Evolutionary conservation across 2,888 invertebrate genomes (phyloP), one percentile per base, ranked within the genome.

Genomic region (Epirrita christyi): DNA sequence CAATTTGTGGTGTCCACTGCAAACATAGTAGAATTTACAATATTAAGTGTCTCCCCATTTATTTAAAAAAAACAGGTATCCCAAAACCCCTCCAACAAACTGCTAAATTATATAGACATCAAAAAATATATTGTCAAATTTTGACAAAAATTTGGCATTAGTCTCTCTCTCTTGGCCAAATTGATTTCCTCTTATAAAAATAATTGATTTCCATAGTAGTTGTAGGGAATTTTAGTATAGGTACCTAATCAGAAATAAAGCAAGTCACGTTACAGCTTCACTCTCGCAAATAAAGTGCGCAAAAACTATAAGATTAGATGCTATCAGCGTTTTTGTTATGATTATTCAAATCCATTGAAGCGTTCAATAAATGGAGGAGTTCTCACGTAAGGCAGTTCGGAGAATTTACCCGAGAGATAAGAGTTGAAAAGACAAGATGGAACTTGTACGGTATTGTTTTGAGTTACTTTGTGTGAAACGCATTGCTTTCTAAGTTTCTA

Each of bases 401-500:
- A 56, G 55, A 65, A 40, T 61, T n/a, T 55, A 54, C 61, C 48
- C 60, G 70, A 70, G 72, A 68, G 73, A 78, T 63, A 70, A 72
- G 28, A 41, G 14, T 44, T 50, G 28, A 46, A 28, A 50, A 45
- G 50, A 13, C 21, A 49, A 46, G 53, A 41, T n/a, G n/a, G 15
- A 10, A 41, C 36, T 32, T 48, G 42, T 28, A 45, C n/a, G 32
- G 36, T 47, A 42, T 48, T 53, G 47, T 41, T 41, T 41, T 41
- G 41, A 7, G 21, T 41, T 27, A 9, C 9, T 2, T 40, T 40
- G 14, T 40, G 40, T 14, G 2, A 8, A 40, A 9, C 8, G 14
- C 13, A 9, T 11, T 11, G 41, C 21, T 41, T 27, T n/a, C 6
- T 4, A 2, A 38, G 9, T 9, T 14, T 40, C 14, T 38, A 38